Conservation (phyloP, 1,140 invertebrate species). For the Propsilocerus akamusi region DNA sequence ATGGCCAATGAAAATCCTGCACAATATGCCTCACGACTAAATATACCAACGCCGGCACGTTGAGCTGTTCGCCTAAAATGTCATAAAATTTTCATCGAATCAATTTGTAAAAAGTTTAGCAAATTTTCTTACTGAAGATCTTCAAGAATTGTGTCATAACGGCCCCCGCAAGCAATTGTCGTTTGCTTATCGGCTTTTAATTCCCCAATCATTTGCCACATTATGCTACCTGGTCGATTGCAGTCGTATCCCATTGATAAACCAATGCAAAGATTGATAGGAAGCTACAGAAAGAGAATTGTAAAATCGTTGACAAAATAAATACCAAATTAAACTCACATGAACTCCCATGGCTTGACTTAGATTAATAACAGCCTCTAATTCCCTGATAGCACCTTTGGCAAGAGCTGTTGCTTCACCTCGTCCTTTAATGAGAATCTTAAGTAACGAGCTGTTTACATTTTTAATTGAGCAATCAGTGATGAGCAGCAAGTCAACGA, state of each 20-base stretch:
- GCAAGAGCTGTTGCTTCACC: conserved; percentile 41
- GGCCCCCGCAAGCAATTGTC: conserved; percentile 26
- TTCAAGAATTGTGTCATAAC: conserved; percentile 27
- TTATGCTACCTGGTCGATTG: conserved; percentile 15
- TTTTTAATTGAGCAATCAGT: conserved; percentile 40
- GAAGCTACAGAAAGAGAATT: conserved; percentile 12
- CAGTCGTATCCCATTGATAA: conserved; percentile 18
- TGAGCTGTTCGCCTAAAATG: conserved; percentile 14
- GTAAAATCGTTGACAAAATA: neutral
- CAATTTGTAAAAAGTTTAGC: neutral
- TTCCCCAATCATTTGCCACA: conserved; percentile 22
- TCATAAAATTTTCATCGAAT: neutral
- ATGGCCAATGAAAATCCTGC: conserved; percentile 59
- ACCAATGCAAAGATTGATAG: conserved; percentile 19
- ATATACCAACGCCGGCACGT: conserved; percentile 17
- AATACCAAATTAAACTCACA: conserved; percentile 24
- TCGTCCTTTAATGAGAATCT: conserved; percentile 37
- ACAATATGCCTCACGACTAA: conserved; percentile 26
- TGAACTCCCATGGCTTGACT: conserved; percentile 52
- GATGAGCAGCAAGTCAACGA: conserved; percentile 48
- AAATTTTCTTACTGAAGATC: conserved; percentile 16
- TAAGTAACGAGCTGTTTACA: conserved; percentile 41
- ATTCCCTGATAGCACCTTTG: conserved; percentile 47
- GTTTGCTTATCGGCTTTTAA: conserved; percentile 13
- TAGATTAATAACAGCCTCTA: conserved; percentile 49